Evolutionary conservation across 2,797 vertebrate species (phyloP), one percentile per base, ranked within the genome.

Genomic region (Hoplostethus mediterraneus): DNA sequence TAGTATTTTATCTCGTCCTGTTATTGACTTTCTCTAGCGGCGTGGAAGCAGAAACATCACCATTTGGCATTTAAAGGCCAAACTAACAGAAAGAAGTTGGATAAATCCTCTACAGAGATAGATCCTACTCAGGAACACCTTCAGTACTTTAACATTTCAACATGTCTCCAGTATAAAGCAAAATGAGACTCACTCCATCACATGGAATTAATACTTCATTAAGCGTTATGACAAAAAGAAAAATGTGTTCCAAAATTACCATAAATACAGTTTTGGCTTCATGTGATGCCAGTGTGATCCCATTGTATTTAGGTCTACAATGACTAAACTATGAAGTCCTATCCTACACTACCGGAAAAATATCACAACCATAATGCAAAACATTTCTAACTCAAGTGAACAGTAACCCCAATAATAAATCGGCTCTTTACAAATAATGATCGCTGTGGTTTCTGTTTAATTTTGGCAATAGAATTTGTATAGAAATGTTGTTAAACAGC

Each of bases 151-250:
- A 57, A 68, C 75, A 71, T 82, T 67, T 28, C 40, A 70, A 75
- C 58, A 71, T 55, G 63, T 61, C 57, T 72, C 28, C 6, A 63
- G 47, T 38, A 71, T 30, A 60, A 61, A 79, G 55, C 49, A 79
- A 83, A 54, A 77, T 31, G n/a, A 68, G 67, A 83, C 63, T n/a
- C 25, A 44, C 17, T 80, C 72, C 80, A 78, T 80, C n/a, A 63
- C 67, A 17, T 70, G 56, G 25, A 84, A 87, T 79, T 90, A 93
- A 93, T 93, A 92, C 91, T 91, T 92, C 42, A 79, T 70, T 55
- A 79, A 71, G 51, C 28, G 61, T 73, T 63, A 63, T 56, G 21
- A 21, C 21, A 21, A 88, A 70, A 87, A 47, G 67, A 76, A 44
- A 65, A 67, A 62, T 76, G 64, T 45, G 31, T 33, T 47, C 28